Conservation (phyloP, 2,888 invertebrate genomes). For the Melolontha melolontha region DNA sequence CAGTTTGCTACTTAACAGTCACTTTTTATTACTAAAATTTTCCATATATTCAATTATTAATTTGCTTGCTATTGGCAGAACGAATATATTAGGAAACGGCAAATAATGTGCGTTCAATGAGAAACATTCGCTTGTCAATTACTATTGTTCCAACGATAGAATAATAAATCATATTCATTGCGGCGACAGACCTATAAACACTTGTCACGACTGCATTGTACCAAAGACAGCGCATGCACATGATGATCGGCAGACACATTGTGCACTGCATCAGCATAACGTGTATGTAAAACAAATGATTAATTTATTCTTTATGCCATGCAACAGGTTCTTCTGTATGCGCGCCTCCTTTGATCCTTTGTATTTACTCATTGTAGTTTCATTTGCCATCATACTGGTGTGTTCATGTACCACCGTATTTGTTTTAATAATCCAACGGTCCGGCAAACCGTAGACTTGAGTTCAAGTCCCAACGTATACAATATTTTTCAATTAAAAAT, state of each 20-base stretch:
- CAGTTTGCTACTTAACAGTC: too few relatives aligned
- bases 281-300: slow-evolving; percentile 1
- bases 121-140: slow-evolving; percentile 23
- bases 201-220: slow-evolving; percentile 29
- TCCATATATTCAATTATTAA: not conserved
- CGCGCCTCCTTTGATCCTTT: too few relatives aligned
- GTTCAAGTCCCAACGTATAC: too few relatives aligned
- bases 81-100: not conserved
- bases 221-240: slow-evolving; percentile 18
- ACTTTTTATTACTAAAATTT: too few relatives aligned
- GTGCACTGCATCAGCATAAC: not conserved
- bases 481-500: too few relatives aligned
- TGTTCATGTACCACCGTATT: too few relatives aligned
- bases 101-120: slow-evolving; percentile 16
- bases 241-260: slow-evolving; percentile 11
- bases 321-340: not conserved
- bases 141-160: slow-evolving; percentile 22
- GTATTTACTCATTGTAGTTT: too few relatives aligned
- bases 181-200: slow-evolving; percentile 31
- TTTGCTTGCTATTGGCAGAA: slow-evolving; percentile 2
- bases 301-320: slow-evolving; percentile 16
- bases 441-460: too few relatives aligned
- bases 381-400: too few relatives aligned
- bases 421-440: too few relatives aligned
- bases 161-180: slow-evolving; percentile 39